Evolutionary conservation across 2,888 invertebrate genomes (phyloP).

Genomic region (Piscicola geometra): DNA sequence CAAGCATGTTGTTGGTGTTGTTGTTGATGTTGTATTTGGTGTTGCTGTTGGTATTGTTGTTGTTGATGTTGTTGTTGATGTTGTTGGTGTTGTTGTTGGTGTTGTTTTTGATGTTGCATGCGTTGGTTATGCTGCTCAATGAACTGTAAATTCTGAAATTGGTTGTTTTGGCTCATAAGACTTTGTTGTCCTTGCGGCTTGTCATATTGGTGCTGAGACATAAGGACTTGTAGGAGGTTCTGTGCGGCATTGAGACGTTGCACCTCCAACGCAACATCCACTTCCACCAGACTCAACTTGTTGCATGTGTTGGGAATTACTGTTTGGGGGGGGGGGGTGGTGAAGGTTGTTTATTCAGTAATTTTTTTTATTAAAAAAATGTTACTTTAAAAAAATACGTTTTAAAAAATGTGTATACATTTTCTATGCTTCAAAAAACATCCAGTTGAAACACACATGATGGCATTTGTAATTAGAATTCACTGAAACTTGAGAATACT

Average conservation of each 20-base stretch:
- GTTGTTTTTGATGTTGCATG: neutral
- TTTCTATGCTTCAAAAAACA: too few species aligned
- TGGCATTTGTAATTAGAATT: too few species aligned
- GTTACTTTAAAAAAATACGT: too few species aligned
- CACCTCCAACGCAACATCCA: neutral
- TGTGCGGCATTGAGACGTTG: neutral
- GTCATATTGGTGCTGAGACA: neutral
- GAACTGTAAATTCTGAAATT: neutral
- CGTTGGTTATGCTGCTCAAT: neutral
- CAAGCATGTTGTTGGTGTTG: neutral
- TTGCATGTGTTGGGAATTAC: neutral
- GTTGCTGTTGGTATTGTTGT: neutral
- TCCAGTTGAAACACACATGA: too few species aligned
- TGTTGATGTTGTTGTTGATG: neutral
- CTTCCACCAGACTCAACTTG: neutral
- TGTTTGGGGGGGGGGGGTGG: neutral
- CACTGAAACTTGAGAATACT: too few species aligned
- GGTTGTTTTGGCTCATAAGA: neutral
- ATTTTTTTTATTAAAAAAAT: too few species aligned
- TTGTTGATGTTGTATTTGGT: constrained; percentile 3
- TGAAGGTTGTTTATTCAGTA: too few species aligned
- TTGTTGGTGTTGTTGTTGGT: neutral
- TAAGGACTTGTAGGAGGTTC: neutral
- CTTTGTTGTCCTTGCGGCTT: neutral
- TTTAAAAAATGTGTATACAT: too few species aligned